phyloP scores from a whole-genome alignment of 2,113 vertebrate species.

The Heteronetta atricapilla region DNA sequence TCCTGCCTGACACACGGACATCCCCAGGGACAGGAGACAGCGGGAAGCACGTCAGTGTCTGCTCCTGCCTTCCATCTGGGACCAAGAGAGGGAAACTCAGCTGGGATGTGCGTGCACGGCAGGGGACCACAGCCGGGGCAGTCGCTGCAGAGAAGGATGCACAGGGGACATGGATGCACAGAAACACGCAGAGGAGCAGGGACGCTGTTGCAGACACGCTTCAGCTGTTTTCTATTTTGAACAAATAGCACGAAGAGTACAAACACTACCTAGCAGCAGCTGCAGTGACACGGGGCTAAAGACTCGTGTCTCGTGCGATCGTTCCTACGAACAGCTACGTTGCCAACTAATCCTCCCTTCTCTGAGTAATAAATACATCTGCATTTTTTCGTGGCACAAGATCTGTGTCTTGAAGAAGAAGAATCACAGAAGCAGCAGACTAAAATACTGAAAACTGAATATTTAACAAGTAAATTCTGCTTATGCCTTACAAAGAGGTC shows the following conservation, averaged over 20 bases:
- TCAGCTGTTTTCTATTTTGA: background rate
- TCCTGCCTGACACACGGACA: background rate
- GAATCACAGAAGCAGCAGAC: background rate
- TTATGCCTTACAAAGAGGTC: background rate
- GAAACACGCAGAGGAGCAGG: too few relatives aligned
- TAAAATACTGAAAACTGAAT: background rate
- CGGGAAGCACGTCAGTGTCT: background rate
- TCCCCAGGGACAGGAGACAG: background rate
- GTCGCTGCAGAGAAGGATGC: background rate
- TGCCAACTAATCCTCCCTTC: background rate
- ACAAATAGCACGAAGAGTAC: background rate
- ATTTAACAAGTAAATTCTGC: background rate
- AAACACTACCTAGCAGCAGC: background rate
- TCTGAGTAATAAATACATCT: background rate
- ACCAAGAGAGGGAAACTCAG: background rate
- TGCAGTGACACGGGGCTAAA: background rate
- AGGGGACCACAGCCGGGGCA: background rate
- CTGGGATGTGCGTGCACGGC: background rate
- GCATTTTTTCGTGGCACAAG: background rate
- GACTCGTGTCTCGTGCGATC: fast-evolving
- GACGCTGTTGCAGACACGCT: background rate
- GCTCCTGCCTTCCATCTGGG: background rate
- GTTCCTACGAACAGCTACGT: background rate
- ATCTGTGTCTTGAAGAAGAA: background rate
- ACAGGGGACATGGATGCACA: background rate